Percentiles rank a stretch among this genome's conserved stretches.
Conservation (phyloP, 2,797 vertebrate species). For the Morus bassanus region DNA sequence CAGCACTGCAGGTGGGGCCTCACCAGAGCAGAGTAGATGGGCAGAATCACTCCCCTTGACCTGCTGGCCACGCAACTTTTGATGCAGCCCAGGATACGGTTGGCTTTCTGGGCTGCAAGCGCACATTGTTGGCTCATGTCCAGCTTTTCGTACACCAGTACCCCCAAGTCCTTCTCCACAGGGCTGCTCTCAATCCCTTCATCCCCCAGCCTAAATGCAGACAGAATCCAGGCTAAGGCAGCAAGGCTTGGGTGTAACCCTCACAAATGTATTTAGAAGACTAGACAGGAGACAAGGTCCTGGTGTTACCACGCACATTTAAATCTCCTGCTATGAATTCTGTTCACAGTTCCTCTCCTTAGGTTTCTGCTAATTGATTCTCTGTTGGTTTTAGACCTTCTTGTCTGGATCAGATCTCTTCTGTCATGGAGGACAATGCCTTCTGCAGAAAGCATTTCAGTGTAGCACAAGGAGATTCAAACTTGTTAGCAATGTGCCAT, state of each 20-base stretch:
- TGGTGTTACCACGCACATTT: background rate
- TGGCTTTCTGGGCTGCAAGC: too few relatives aligned
- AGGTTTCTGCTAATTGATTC: background rate
- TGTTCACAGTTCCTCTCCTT: background rate
- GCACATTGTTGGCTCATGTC: too few relatives aligned
- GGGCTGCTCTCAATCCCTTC: too few relatives aligned
- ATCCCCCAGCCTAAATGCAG: background rate
- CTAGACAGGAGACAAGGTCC: background rate
- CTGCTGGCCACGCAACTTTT: too few relatives aligned
- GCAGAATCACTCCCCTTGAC: too few relatives aligned
- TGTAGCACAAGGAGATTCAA: background rate
- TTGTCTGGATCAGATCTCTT: background rate
- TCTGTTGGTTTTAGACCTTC: background rate
- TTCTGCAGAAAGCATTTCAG: background rate
- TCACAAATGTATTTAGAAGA: background rate
- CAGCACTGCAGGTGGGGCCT: too few relatives aligned
- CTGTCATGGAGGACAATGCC: background rate
- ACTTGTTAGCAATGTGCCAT: background rate
- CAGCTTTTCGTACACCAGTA: too few relatives aligned
- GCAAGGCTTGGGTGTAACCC: background rate
- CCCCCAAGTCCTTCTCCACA: too few relatives aligned
- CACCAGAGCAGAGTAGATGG: too few relatives aligned
- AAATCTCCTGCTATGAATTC: background rate
- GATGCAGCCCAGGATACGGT: too few relatives aligned
- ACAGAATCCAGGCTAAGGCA: background rate